Evolutionary conservation across 2,797 vertebrate genomes (phyloP), one percentile per base, ranked within the genome.

Genomic region (Enteromius afrohamiltoni): DNA sequence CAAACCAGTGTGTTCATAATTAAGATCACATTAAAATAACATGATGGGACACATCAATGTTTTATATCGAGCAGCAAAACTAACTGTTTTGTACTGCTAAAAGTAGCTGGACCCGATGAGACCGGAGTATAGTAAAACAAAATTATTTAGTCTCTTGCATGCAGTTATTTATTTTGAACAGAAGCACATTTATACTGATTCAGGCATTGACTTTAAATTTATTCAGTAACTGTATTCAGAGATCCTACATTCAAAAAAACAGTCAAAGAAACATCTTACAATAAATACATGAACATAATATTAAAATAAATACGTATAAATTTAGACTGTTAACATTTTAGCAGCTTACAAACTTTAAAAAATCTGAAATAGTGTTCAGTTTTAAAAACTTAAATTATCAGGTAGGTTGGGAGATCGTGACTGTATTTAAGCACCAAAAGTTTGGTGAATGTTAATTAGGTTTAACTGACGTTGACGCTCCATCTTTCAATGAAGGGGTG

Each of bases 241-340:
- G 3, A 14, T 62, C 53, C 31, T 65, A 53, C n/a, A 40, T 79
- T 2, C 7, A n/a, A 45, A 69, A 82, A 85, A 73, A 1, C 13
- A 21, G 9, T 51, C 29, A 69, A 77, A 69, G 69, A 49, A 82
- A 47, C 45, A 6, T 68, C 4, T 71, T 26, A 49, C 2, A 83
- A 83, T 82, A 83, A 86, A 83, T 82, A 73, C 29, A 77, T 4
- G 1, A 29, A 77, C 34, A 40, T 29, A 14, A 60, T 47, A 64
- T 16, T 10, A 40, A 73, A 73, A 80, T 65, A 21, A 9, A 82
- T 68, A 68, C 19, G 70, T 37, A 34, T 69, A 62, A 17, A 83
- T 77, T 40, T 21, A 74, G 45, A 77, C 49, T 73, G 68, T 79
- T 49, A 70, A 68, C 68, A 80, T 31, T 16, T 4, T 8, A 80